Base-by-base conservation (phyloP, 2,888 invertebrate genomes). In the Sympetrum striolatum region DNA sequence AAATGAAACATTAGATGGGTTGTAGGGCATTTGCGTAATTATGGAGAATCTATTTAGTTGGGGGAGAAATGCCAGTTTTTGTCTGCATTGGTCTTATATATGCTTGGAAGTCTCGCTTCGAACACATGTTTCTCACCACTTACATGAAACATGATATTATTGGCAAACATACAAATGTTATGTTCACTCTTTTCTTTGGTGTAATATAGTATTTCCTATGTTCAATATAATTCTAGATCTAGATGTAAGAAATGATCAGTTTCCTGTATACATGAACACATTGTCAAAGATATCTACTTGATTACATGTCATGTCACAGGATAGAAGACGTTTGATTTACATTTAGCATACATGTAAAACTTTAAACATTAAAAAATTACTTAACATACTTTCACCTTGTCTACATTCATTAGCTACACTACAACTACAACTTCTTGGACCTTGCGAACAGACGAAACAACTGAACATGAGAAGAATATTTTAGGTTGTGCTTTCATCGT, bases 261-360 rank as follows among this genome's bases (percentile, higher is more conserved):
- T 60, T 86, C 86, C 86, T 60, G 86, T 86, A 58, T 86, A 86
- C 86, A 86, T 86, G 60, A 86, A 86, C 86, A 86, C 86, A 86
- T 64, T 86, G 86, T 86, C 86, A 86, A 86, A 86, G 86, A 82
- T 82, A 58, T 53, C 53, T 58, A 82, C 82, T 44, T 18, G 35
- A 25, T 82, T 37, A 37, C 60, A 18, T 86, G 60, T 60, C 86
- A 86, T 60, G 86, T 86, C 22, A 86, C 86, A 60, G 86, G 37
- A 86, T 86, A 86, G 60, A 60, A 60, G 86, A 58, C 58, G 86
- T 60, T 37, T 82, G 53, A 82, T 58, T 86, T 86, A 53, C 35
- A 58, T 60, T 48, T 86, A 86, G 86, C 37, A 86, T 86, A 86
- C 86, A 86, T 86, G 86, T 86, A 86, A 58, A 86, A 86, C 86